phyloP scores from a whole-genome alignment of 2,797 vertebrate genomes.

The Micromesistius poutassou region DNA sequence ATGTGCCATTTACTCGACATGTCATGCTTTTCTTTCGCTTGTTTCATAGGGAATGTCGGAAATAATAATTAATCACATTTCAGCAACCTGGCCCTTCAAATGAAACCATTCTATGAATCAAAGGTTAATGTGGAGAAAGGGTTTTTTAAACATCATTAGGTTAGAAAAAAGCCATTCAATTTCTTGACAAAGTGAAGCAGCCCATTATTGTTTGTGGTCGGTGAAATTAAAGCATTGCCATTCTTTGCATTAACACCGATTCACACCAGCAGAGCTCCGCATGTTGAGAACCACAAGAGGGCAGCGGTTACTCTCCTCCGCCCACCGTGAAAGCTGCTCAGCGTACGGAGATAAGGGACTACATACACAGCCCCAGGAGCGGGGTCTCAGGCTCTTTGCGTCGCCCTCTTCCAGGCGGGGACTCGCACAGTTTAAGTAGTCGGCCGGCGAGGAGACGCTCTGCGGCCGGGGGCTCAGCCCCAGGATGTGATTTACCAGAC shows the following conservation, averaged over 20 bases:
- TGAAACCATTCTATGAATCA: neutral
- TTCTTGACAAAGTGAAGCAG: neutral
- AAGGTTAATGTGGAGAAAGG: neutral
- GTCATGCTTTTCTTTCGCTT: neutral
- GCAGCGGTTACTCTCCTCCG: conserved; percentile 41
- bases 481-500: conserved; percentile 96
- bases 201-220: neutral
- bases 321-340: conserved; percentile 25
- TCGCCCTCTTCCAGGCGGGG: conserved; percentile 69
- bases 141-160: neutral
- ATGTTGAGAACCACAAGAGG: conserved; percentile 14
- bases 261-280: neutral
- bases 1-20: neutral
- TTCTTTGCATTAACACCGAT: neutral
- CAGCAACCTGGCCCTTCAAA: neutral
- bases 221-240: neutral
- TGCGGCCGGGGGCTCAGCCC: conserved; percentile 83
- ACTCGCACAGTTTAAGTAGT: conserved; percentile 78
- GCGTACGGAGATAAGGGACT: conserved; percentile 40
- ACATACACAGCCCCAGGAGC: conserved; percentile 96
- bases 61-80: neutral
- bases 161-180: neutral
- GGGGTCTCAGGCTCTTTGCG: conserved; percentile 83
- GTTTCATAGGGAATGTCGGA: neutral
- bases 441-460: conserved; percentile 83